Evolutionary conservation across 23 tunicate species (phyloP), one percentile per base, ranked within the genome.

Genomic region (Halocynthia roretzi): DNA sequence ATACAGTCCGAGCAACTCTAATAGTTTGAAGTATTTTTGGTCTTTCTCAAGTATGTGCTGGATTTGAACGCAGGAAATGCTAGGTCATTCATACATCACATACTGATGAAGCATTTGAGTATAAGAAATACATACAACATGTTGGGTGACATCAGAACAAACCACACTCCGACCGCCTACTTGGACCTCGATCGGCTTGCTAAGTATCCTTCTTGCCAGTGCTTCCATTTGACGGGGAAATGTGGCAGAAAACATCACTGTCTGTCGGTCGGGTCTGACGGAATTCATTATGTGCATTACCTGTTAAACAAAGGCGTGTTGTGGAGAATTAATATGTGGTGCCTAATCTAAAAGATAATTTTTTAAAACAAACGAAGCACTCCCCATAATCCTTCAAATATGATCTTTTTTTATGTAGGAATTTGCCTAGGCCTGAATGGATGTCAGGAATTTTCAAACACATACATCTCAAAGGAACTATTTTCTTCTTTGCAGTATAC

Each of bases 161-260:
- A 96, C 99, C 52, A 96, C 84, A 63, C 96, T 89, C 61, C 95
- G 71, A 8, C 99, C 99, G 2, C 99, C 99, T 57, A 96, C 93
- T 79, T 90, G 95, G 11, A 96, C 93, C 70, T 96, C 96, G 81
- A 96, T 61, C 14, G 99, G 99, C 74, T 89, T 96, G 75, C 68
- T 82, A 17, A 96, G 79, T 44, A 89, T 89, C 44, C 83, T 77
- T 53, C 99, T 80, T 52, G 99, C 99, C 2, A 96, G 86, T 14
- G 96, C 99, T 75, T 96, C 99, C 99, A 96, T 96, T 51, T 90
- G 95, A 17, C 99, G 95, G 14, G 96, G 96, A 56, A 96, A 96
- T 15, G 99, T 96, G 56, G 99, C 99, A 12, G 96, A 89, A 67
- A 96, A 96, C 73, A 96, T 85, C 17, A 96, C 99, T 20, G 88